Evolutionary conservation across 1,140 invertebrate genomes (phyloP), one percentile per base, ranked within the genome.

Genomic region (Copidosoma floridanum): DNA sequence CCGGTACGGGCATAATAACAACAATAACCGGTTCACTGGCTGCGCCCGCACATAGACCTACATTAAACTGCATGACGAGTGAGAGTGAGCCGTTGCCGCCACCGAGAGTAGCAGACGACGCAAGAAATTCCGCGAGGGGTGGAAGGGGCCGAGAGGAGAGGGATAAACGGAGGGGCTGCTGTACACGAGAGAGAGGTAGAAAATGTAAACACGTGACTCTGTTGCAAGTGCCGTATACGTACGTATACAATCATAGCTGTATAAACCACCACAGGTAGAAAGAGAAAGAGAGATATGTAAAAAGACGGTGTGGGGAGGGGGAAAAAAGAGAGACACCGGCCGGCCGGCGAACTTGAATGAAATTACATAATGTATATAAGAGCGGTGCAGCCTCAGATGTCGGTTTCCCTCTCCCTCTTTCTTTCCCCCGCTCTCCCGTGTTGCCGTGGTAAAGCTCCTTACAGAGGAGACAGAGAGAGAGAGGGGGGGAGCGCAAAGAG

Each of bases 261-360:
- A n/a, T n/a, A n/a, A n/a, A n/a, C n/a, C n/a, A n/a, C n/a, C n/a
- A n/a, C n/a, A n/a, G n/a, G n/a, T n/a, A n/a, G n/a, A n/a, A n/a
- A n/a, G n/a, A n/a, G n/a, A n/a, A n/a, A n/a, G n/a, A n/a, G n/a
- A n/a, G n/a, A n/a, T n/a, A n/a, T n/a, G n/a, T n/a, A n/a, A n/a
- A n/a, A n/a, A n/a, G n/a, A n/a, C 26, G 14, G 26, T 27, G 32
- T 6, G 32, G 14, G 14, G 41, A 11, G 41, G 18, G 3, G n/a
- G 24, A 21, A 3, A 12, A 20, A 16, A n/a, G 7, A 26, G 43
- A 46, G 43, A 18, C 20, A 12, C 21, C 35, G 14, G 38, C 27
- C n/a, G 44, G 12, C 20, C 26, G 32, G 64, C 57, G 65, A 48
- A 52, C 61, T 65, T 68, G 65, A 68, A 66, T 67, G 67, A 68